These are phyloP conservation scores for Plagodis pulveraria DNA, from an alignment of 2,888 invertebrate genomes.

Conservation along the genomic window DNA sequence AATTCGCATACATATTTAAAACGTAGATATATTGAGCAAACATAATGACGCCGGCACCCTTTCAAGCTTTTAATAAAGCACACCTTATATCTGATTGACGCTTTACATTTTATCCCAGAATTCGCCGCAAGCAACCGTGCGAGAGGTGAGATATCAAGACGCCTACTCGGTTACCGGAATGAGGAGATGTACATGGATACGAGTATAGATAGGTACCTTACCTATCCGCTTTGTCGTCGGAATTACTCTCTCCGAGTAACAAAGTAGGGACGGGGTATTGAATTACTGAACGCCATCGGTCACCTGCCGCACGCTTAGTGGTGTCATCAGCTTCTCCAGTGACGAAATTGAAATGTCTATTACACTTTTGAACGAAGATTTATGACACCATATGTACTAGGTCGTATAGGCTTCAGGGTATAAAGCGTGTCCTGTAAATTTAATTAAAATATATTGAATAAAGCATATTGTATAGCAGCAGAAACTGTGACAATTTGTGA, in stretches of 20 bases:
- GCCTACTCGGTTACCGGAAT: conserved; percentile 20
- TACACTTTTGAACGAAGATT: conserved; percentile 31
- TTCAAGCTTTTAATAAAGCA: conserved; percentile 42
- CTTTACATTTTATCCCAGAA: conserved; percentile 43
- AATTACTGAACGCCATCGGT: conserved; percentile 57
- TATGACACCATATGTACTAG: not conserved
- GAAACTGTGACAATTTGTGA: too few species aligned
- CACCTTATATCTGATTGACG: conserved; percentile 35
- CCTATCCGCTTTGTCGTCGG: conserved; percentile 59
- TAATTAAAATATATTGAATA: too few species aligned
- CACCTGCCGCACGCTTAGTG: conserved; percentile 49
- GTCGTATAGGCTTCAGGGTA: too few species aligned
- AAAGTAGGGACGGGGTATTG: conserved; percentile 56
- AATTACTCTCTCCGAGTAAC: conserved; percentile 60
- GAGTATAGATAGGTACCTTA: not conserved
- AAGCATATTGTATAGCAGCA: too few species aligned
- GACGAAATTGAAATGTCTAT: conserved; percentile 50
- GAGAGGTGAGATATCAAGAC: conserved; percentile 37
- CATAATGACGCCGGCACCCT: conserved; percentile 45
- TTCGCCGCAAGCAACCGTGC: conserved; percentile 32
- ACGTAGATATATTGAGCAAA: conserved; percentile 31
- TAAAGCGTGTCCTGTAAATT: too few species aligned
- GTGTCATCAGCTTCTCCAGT: conserved; percentile 44
- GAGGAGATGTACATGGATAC: conserved; percentile 21
- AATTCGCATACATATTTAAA: conserved; percentile 37